Conservation (phyloP, 2,888 invertebrate species). For the Hyposoter dolosus region DNA sequence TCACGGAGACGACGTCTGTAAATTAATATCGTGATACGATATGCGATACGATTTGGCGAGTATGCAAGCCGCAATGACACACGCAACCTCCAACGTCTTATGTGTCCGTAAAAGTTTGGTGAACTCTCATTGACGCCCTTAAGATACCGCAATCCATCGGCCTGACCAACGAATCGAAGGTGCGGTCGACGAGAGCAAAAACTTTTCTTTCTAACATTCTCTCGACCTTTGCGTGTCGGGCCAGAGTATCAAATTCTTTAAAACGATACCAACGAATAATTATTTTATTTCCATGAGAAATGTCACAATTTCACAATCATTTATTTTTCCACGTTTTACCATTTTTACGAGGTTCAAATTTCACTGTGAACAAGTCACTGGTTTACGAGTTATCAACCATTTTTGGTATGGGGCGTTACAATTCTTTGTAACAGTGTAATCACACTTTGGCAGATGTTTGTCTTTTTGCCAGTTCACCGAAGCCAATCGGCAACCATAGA, state of each 20-base stretch:
- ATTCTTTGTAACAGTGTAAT: no score
- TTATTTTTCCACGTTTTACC: not conserved
- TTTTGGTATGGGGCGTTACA: no score
- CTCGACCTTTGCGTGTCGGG: not conserved
- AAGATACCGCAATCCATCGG: slow-evolving; percentile 74
- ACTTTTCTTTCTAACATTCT: not conserved
- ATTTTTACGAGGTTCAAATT: no score
- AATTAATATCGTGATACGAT: slow-evolving; percentile 74
- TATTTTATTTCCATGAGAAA: slow-evolving; percentile 17
- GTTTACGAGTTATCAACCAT: no score
- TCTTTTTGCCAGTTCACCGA: no score
- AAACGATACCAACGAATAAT: not conserved
- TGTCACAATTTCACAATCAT: not conserved
- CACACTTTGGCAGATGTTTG: no score
- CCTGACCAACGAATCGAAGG: slow-evolving; percentile 41
- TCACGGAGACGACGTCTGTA: slow-evolving; percentile 68
- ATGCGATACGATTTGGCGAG: slow-evolving; percentile 74
- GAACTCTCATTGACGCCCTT: slow-evolving; percentile 71
- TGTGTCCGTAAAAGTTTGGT: slow-evolving; percentile 70
- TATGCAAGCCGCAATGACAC: slow-evolving; percentile 56
- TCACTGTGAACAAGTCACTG: no score
- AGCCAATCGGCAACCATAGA: no score
- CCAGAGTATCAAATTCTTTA: not conserved
- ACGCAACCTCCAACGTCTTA: slow-evolving; percentile 41
- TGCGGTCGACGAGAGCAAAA: slow-evolving; percentile 56